phyloP scores from a whole-genome alignment of 2,113 vertebrate species.

The Phalacrocorax carbo region DNA sequence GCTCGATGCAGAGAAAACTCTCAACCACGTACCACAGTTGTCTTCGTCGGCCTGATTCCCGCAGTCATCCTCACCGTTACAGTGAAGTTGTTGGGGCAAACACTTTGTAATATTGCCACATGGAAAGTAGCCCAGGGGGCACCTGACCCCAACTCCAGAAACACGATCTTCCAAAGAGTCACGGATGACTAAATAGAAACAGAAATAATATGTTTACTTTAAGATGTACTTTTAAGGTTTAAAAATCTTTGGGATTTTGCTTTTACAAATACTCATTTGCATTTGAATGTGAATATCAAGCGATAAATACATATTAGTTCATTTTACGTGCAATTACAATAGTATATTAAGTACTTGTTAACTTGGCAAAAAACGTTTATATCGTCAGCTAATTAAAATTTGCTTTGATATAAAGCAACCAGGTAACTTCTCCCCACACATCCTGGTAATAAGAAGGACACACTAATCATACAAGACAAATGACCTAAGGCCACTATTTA shows the following conservation, averaged over 20 bases:
- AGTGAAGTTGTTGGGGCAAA: conserved; percentile 91
- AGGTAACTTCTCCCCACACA: background rate
- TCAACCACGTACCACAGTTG: conserved; percentile 86
- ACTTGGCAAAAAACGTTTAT: background rate
- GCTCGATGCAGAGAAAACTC: background rate
- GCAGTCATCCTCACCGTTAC: conserved; percentile 91
- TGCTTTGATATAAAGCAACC: background rate
- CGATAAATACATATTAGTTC: background rate
- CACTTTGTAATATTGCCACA: conserved; percentile 90
- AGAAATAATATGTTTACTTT: background rate
- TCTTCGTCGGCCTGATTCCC: conserved; percentile 92
- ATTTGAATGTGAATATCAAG: background rate
- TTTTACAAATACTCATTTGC: background rate
- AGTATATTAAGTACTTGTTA: background rate
- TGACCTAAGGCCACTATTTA: background rate
- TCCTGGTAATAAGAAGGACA: background rate
- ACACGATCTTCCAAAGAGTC: conserved; percentile 70
- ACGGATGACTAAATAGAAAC: conserved; percentile 52
- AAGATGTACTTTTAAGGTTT: background rate
- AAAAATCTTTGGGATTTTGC: background rate
- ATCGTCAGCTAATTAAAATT: background rate
- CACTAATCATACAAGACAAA: background rate
- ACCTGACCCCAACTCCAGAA: conserved; percentile 62
- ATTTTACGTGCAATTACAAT: background rate
- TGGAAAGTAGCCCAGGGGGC: conserved; percentile 91